Percentiles rank a stretch among this genome's conserved stretches.
Evolutionary conservation across 2,888 invertebrate species (phyloP).

Genomic region (Drosophila diplacantha): DNA sequence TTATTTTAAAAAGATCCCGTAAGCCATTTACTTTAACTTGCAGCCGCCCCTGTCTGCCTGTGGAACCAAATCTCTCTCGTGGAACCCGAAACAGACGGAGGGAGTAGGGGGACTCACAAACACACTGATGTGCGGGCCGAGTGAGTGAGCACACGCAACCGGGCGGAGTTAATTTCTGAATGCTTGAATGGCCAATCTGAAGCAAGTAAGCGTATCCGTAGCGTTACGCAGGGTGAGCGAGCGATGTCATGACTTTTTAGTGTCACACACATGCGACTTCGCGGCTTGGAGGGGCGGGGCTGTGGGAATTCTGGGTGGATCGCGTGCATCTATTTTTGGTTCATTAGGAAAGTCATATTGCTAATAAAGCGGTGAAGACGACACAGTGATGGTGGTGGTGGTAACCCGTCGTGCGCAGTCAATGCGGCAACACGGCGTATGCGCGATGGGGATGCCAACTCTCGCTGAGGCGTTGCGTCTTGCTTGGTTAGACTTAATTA

Average conservation of each 20-base stretch:
- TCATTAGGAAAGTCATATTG: slow-evolving; percentile 71
- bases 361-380: slow-evolving; percentile 62
- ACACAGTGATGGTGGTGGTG: slow-evolving; percentile 12
- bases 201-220: slow-evolving; percentile 77
- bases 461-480: slow-evolving; percentile 67
- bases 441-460: slow-evolving; percentile 39
- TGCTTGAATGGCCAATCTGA: slow-evolving; percentile 78
- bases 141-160: slow-evolving; percentile 74
- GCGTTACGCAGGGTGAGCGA: slow-evolving; percentile 73
- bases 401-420: slow-evolving; percentile 20
- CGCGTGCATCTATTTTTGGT: slow-evolving; percentile 69
- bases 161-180: slow-evolving; percentile 77
- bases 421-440: slow-evolving; percentile 34
- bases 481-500: slow-evolving; percentile 76
- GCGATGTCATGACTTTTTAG: slow-evolving; percentile 75
- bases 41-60: slow-evolving; percentile 9
- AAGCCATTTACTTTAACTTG: too few species aligned
- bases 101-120: slow-evolving; percentile 3
- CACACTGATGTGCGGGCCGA: slow-evolving; percentile 12
- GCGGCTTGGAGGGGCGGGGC: slow-evolving; percentile 65
- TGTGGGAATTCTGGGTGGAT: slow-evolving; percentile 46
- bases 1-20: too few species aligned
- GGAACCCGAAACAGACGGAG: background rate
- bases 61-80: background rate
- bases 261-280: slow-evolving; percentile 47